phyloP scores from a whole-genome alignment of 1,140 invertebrate species.

The Calliopsis andreniformis region DNA sequence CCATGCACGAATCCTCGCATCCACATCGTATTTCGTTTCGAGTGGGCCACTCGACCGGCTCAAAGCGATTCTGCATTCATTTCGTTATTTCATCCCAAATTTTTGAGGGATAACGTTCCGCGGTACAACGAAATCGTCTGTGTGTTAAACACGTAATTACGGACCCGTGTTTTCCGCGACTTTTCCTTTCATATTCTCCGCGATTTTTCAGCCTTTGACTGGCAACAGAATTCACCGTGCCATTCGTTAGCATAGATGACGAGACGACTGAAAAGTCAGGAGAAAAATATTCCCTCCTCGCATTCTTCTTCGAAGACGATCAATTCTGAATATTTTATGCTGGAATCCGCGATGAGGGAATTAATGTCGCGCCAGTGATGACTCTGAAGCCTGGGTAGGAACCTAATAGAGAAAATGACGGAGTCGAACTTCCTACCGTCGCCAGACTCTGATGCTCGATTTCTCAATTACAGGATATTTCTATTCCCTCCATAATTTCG shows the following conservation, averaged over 20 bases:
- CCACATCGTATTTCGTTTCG: constrained; percentile 66
- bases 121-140: constrained; percentile 49
- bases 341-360: neutral
- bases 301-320: neutral
- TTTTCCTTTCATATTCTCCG: neutral
- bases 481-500: too few relatives aligned
- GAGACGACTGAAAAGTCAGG: too few relatives aligned
- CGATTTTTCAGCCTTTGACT: neutral
- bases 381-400: too few relatives aligned
- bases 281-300: neutral
- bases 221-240: neutral
- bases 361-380: too few relatives aligned
- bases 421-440: too few relatives aligned
- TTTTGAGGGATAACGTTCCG: constrained; percentile 38
- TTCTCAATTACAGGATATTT: too few relatives aligned
- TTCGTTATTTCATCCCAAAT: constrained; percentile 65
- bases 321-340: neutral
- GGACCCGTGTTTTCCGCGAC: constrained; percentile 1
- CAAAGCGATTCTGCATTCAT: constrained; percentile 66
- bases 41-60: constrained; percentile 60
- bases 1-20: constrained; percentile 56
- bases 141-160: constrained; percentile 60
- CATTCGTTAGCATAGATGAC: neutral
- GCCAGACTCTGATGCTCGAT: too few relatives aligned
- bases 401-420: too few relatives aligned